These are phyloP conservation scores for Aphelenchoides besseyi DNA, from an alignment of 1,140 invertebrate species.

Conservation along the genomic window DNA sequence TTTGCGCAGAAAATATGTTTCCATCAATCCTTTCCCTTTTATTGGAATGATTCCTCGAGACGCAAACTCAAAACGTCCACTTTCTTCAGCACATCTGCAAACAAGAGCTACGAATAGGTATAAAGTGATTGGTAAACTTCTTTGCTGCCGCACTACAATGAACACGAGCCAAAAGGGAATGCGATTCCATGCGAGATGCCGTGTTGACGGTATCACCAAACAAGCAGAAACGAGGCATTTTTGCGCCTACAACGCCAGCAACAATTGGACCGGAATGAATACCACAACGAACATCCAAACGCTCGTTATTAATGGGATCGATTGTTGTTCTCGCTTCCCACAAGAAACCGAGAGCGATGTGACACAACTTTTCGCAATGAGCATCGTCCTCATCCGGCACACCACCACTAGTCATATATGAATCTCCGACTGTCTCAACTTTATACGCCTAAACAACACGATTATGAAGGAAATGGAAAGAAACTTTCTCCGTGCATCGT, in stretches of 20 bases:
- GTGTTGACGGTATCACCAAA: conserved; percentile 74
- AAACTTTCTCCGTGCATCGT: conserved; percentile 32
- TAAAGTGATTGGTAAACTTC: conserved; percentile 15
- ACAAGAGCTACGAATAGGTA: background rate
- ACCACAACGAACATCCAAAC: conserved; percentile 51
- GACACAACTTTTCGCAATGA: conserved; percentile 87
- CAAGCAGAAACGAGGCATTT: conserved; percentile 64
- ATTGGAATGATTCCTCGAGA: conserved; percentile 58
- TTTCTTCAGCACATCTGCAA: conserved; percentile 42
- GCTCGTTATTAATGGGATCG: conserved; percentile 54
- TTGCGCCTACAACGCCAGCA: conserved; percentile 67
- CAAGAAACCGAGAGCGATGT: conserved; percentile 67
- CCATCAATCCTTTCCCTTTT: conserved; percentile 61
- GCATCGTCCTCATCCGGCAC: conserved; percentile 83
- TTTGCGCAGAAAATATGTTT: conserved; percentile 52
- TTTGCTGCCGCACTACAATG: conserved; percentile 56
- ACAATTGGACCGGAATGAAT: conserved; percentile 60
- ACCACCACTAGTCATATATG: conserved; percentile 97
- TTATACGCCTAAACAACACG: conserved; percentile 63
- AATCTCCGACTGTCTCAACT: conserved; percentile 99
- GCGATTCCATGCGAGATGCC: conserved; percentile 62
- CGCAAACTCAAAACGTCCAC: conserved; percentile 58
- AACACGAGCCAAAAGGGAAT: conserved; percentile 54
- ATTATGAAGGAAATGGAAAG: background rate
- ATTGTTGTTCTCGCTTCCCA: conserved; percentile 51